Evolutionary conservation across 2,113 vertebrate genomes (phyloP), one percentile per base, ranked within the genome.

Genomic region (Diphyllodes magnificus): DNA sequence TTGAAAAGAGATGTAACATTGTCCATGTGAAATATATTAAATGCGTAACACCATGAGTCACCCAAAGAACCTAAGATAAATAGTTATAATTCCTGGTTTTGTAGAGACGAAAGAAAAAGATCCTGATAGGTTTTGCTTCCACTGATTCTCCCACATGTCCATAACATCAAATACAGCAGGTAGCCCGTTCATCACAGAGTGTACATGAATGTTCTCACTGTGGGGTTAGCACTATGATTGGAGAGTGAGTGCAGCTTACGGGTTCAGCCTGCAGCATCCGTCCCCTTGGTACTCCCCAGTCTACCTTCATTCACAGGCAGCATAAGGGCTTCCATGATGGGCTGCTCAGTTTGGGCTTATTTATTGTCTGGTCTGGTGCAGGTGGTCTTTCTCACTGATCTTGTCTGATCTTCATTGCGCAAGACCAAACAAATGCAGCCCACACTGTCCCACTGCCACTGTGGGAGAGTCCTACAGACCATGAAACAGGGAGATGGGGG

Each of bases 61-160:
- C 78, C 47, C 78, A 64, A 90, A 39, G 49, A 91, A 65, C 40
- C 16, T 49, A 70, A 85, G 53, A 57, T 44, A 82, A 90, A 88
- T 19, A 82, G 24, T 22, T 66, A 44, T 65, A 83, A 90, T 70
- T 90, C 59, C n/a, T 82, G 21, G 2, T 13, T 92, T 82, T 90
- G 33, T 63, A 77, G 49, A 92, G 47, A 80, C n/a, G 33, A 61
- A 89, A 88, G 21, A 68, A 90, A 90, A 83, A 60, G 25, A 60
- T 70, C 53, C 68, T 72, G 37, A 45, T 24, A 80, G 53, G 5
- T 33, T 91, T 82, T 73, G 30, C 25, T 87, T 93, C 83, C 80
- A 33, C 27, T 71, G 63, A 53, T 61, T 90, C 28, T 86, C 40
- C 47, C 24, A 19, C 2, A 18, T 22, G n/a, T 69, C 51, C 42